phyloP scores from a whole-genome alignment of 1,140 invertebrate genomes.

The Branchinecta lynchi region DNA sequence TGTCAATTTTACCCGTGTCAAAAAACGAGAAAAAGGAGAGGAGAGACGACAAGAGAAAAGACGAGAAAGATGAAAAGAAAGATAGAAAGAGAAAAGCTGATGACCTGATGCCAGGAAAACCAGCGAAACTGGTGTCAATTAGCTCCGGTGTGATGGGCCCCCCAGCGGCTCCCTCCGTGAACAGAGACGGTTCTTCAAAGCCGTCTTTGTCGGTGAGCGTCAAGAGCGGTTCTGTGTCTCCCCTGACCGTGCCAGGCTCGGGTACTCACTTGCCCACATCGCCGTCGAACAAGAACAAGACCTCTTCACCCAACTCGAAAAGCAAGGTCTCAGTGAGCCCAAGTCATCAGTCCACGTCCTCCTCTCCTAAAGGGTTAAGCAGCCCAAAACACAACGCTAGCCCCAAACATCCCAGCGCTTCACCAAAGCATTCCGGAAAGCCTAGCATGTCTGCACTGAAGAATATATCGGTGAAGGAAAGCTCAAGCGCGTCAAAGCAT shows the following conservation, averaged over 20 bases:
- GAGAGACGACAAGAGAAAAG: conserved; percentile 26
- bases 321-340: neutral
- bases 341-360: neutral
- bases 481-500: conserved; percentile 4
- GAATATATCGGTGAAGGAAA: conserved; percentile 20
- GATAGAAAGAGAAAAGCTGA: conserved; percentile 46
- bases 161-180: conserved; percentile 31
- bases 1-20: conserved; percentile 16
- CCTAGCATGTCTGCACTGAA: conserved; percentile 50
- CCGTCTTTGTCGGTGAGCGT: conserved; percentile 5
- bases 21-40: conserved; percentile 37
- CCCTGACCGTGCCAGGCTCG: neutral
- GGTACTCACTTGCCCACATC: conserved; percentile 12
- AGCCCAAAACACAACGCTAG: conserved; percentile 23
- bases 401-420: conserved; percentile 49
- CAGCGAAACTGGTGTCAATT: conserved; percentile 22
- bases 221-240: conserved; percentile 11
- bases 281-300: conserved; percentile 12
- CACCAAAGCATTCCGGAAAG: conserved; percentile 39
- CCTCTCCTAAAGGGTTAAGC: neutral
- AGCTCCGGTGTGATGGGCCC: conserved; percentile 50
- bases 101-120: conserved; percentile 27
- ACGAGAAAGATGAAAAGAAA: conserved; percentile 38
- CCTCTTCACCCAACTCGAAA: conserved; percentile 4
- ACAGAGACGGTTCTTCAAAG: conserved; percentile 3